Evolutionary conservation across 2,797 vertebrate genomes (phyloP), one percentile per base, ranked within the genome.

Genomic region (Oophaga sylvatica): DNA sequence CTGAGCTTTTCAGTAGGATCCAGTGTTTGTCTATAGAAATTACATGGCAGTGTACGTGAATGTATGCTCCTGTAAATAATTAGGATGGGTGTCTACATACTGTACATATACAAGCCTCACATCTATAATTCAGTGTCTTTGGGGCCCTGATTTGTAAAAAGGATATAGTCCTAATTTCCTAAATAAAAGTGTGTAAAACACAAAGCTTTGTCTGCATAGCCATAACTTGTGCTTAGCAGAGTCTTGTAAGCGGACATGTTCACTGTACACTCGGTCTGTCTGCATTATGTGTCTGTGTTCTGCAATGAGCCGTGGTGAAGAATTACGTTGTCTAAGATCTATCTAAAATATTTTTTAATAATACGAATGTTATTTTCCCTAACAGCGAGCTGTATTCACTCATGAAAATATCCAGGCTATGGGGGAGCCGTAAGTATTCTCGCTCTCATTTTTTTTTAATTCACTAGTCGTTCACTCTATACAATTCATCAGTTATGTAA

Each of bases 361-460:
- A 85, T 65, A 77, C 56, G 7, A 48, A 4, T 77, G 92, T 95
- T 94, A 93, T 95, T 95, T 77, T 29, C 20, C 95, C 95, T 13
- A 94, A 92, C 96, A 96, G 93, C 95, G 94, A 89, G 94, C 95
- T 89, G 93, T 94, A 90, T 95, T 95, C 91, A 92, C 93, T 92
- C 95, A 96, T 92, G 96, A 96, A 92, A 94, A 94, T 87, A 93
- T 95, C 91, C 96, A 96, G 91, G 60, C 93, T 93, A 94, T 93
- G 91, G 96, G 96, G 91, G 96, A 97, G 95, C 95, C 95, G 96
- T 97, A 94, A 97, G 96, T 97, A 94, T 92, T 48, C 48, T 41
- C 91, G 92, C 67, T 48, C 22, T 56, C 5, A 9, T 53, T 53
- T 53, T 53, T 53, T 53, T 53, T 53, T 53, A 53, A 9, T 11